Percentiles rank a stretch among this genome's conserved stretches.
phyloP scores from a whole-genome alignment of 2,113 vertebrate genomes.

The Platysternon megacephalum region DNA sequence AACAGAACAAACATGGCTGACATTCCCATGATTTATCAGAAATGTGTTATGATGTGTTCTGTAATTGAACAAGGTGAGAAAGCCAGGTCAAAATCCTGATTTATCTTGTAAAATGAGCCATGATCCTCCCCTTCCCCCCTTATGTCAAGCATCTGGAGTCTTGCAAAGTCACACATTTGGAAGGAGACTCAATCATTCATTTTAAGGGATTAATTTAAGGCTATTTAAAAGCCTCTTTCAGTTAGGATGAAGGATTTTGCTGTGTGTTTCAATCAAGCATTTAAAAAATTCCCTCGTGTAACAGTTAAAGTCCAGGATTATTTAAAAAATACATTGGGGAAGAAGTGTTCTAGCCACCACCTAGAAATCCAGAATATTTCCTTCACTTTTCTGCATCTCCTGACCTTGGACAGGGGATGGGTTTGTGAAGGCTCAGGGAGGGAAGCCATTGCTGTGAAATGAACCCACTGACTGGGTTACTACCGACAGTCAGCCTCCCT shows the following conservation, averaged over 20 bases:
- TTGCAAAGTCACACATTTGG: background rate
- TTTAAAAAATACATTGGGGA: background rate
- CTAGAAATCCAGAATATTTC: background rate
- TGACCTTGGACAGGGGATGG: constrained; percentile 43
- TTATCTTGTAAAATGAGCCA: background rate
- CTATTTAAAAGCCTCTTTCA: background rate
- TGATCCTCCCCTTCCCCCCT: too few relatives aligned
- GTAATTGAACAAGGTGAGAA: background rate
- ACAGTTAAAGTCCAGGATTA: background rate
- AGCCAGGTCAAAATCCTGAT: background rate
- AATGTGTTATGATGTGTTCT: background rate
- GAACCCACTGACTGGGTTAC: background rate
- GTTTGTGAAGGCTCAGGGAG: background rate
- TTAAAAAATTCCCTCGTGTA: background rate
- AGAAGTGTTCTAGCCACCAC: background rate
- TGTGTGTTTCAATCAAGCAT: background rate
- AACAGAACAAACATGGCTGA: rapidly evolving
- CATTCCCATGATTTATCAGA: background rate
- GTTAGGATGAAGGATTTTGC: background rate
- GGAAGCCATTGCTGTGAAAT: constrained; percentile 53
- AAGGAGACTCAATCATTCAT: background rate
- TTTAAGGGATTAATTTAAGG: background rate
- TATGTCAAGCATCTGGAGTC: background rate
- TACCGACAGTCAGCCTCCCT: too few relatives aligned
- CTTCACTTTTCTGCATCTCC: background rate